These are phyloP conservation scores for Nycticorax nycticorax DNA, from an alignment of 2,113 vertebrate species.

Conservation along the genomic window DNA sequence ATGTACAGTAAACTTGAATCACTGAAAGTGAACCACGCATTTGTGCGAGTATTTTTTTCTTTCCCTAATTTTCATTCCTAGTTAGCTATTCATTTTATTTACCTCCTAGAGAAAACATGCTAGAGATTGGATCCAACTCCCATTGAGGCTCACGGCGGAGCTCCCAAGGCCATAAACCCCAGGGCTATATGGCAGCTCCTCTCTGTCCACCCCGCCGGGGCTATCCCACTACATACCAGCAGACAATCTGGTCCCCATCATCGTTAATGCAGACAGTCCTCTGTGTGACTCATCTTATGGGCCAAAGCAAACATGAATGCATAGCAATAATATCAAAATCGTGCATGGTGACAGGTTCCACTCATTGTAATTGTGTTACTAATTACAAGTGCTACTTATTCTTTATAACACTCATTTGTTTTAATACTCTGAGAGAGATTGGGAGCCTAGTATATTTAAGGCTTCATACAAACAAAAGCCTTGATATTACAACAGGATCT, in stretches of 20 bases:
- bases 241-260: background rate
- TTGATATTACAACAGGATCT: background rate
- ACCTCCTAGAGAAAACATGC: background rate
- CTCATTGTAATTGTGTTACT: background rate
- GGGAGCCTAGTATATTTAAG: background rate
- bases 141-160: background rate
- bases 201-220: background rate
- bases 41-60: background rate
- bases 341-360: background rate
- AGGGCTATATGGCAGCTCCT: background rate
- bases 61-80: slow-evolving; percentile 45
- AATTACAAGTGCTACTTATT: background rate
- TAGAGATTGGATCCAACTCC: background rate
- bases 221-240: background rate
- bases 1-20: slow-evolving; percentile 10
- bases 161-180: background rate
- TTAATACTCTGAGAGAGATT: background rate
- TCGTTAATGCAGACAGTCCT: background rate
- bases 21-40: background rate
- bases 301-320: background rate
- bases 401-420: background rate
- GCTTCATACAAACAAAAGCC: background rate
- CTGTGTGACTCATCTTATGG: background rate
- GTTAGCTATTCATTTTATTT: slow-evolving; percentile 18
- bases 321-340: background rate